phyloP scores from a whole-genome alignment of 2,888 invertebrate species.

The Orthosia gracilis region DNA sequence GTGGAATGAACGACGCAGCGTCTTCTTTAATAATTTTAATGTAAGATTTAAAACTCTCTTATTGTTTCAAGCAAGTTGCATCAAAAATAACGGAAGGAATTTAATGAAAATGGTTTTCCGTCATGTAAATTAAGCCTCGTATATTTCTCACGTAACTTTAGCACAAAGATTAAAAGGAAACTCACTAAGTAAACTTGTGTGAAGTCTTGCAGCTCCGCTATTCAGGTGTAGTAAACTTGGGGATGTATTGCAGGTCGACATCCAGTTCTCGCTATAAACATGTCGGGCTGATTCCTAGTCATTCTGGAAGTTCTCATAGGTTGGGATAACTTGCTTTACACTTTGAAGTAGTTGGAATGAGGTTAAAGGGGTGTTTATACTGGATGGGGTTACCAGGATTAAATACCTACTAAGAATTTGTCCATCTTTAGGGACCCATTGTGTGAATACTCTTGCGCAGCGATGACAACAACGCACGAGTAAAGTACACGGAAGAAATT shows the following conservation, averaged over 20 bases:
- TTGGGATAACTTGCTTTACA: conserved; percentile 25
- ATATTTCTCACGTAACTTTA: conserved; percentile 16
- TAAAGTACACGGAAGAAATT: too few species aligned
- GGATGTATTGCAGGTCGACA: conserved; percentile 45
- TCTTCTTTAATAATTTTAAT: conserved; percentile 9
- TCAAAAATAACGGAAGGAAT: not conserved
- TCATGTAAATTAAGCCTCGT: not conserved
- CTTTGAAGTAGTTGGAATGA: conserved; percentile 13
- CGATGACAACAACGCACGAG: too few species aligned
- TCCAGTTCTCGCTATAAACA: conserved; percentile 55
- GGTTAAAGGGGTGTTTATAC: conserved; percentile 15
- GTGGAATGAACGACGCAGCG: conserved; percentile 9
- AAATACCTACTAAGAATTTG: too few species aligned
- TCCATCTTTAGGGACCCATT: too few species aligned
- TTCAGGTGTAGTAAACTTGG: conserved; percentile 53
- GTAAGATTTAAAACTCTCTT: conserved; percentile 20
- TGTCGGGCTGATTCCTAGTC: conserved; percentile 48
- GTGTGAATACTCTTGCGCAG: too few species aligned
- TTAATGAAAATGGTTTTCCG: conserved; percentile 1
- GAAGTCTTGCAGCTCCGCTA: conserved; percentile 16
- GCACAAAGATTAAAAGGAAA: conserved; percentile 33
- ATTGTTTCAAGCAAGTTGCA: conserved; percentile 2
- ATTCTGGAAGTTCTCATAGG: conserved; percentile 43
- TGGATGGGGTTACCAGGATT: not conserved
- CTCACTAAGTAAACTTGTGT: conserved; percentile 9